Base-by-base conservation (phyloP, 2,888 invertebrate genomes). In the Yponomeuta malinellus region DNA sequence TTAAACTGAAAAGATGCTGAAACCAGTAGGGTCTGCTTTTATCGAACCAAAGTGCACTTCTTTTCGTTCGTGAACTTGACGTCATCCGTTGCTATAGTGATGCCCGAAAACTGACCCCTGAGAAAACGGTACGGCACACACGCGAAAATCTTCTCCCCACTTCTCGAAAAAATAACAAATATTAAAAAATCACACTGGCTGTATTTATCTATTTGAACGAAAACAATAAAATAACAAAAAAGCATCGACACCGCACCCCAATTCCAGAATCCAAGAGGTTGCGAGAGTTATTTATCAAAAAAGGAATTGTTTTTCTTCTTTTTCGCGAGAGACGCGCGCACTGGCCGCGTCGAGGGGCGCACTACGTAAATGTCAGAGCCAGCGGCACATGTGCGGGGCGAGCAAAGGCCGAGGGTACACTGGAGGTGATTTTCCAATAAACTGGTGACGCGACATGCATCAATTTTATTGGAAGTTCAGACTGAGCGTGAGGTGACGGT, bases 281-380 rank as follows among this genome's bases (percentile, higher is more conserved):
- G 77, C 73, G 72, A 73, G 75, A 67, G 52, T 59, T 59, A 15
- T 59, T 59, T 74, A 76, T 70, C 67, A 73, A 69, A 59, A 67
- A 64, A 23, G 31, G 68, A 68, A 69, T 72, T 69, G 70, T 71
- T 72, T 72, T 59, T 73, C 71, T 71, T 73, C 75, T 73, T 66
- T 70, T 72, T 73, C 69, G 78, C 75, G 76, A 79, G 82, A 63
- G 48, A 59, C 86, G 85, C 83, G 84, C 89, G 87, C 84, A 82
- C 80, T 78, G 83, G 80, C 87, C 84, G 82, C 84, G 83, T 87
- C 82, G 84, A 87, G 83, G 86, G 86, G 85, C 88, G 87, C 87
- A 91, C 92, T 91, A 91, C 88, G 89, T 86, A 89, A 90, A 89
- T 90, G 90, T 90, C 89, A 89, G 90, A 82, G 83, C 86, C 82